These are phyloP conservation scores for Lagocephalus sceleratus DNA, from an alignment of 2,797 vertebrate genomes.

Conservation along the genomic window DNA sequence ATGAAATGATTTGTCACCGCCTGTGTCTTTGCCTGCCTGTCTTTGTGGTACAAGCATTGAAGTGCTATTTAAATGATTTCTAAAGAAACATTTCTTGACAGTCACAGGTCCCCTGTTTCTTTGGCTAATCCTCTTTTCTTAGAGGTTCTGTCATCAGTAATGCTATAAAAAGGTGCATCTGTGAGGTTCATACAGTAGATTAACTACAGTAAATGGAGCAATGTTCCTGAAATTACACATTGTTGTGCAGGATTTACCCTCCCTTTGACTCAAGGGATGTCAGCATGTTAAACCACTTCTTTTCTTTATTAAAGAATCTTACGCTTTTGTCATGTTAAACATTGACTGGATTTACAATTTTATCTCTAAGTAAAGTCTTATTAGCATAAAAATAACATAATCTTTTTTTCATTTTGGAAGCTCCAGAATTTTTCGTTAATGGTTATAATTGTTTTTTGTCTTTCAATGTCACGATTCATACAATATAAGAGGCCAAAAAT, in stretches of 20 bases:
- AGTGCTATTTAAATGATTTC: neutral
- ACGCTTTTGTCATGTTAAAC: neutral
- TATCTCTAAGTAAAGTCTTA: no score
- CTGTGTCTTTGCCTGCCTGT: neutral
- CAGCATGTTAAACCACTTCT: no score
- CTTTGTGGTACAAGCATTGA: neutral
- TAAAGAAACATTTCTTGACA: neutral
- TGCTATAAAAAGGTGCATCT: no score
- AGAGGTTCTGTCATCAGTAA: neutral
- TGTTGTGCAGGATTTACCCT: neutral
- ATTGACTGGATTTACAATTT: no score
- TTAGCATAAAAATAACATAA: no score
- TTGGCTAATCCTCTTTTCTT: slow-evolving; percentile 1
- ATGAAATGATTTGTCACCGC: neutral
- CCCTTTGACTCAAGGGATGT: neutral
- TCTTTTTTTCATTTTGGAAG: neutral
- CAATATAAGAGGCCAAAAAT: neutral
- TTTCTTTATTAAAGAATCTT: neutral
- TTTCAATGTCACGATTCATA: neutral
- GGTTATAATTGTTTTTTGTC: neutral
- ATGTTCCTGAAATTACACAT: neutral
- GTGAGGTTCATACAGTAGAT: neutral
- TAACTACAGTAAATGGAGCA: neutral
- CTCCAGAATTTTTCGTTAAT: no score
- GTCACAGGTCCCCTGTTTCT: neutral